Percentiles rank a stretch among this genome's conserved stretches.
These are phyloP conservation scores for Caenorhabditis zanzibari DNA, from an alignment of 2,888 invertebrate genomes.

Conservation along the genomic window DNA sequence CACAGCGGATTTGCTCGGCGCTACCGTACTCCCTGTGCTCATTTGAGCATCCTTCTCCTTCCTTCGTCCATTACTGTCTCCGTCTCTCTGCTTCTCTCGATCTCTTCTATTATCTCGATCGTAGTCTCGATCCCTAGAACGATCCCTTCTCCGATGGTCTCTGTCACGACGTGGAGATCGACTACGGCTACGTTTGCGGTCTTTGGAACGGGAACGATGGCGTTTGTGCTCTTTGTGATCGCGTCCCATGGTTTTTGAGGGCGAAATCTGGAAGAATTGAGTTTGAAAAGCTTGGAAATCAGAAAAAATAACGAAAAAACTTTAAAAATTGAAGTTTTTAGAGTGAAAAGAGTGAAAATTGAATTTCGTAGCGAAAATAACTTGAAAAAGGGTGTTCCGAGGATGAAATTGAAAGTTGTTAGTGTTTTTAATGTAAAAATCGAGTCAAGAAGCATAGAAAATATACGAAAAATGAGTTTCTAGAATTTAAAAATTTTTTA, in stretches of 20 bases:
- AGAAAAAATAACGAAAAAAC: too few relatives aligned
- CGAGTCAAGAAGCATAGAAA: too few relatives aligned
- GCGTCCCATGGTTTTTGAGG: slow-evolving; percentile 44
- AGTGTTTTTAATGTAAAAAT: too few relatives aligned
- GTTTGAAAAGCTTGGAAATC: too few relatives aligned
- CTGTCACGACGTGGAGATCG: slow-evolving; percentile 51
- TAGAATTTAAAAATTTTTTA: too few relatives aligned
- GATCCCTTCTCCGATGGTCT: slow-evolving; percentile 55
- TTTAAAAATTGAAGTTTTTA: too few relatives aligned
- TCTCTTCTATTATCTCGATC: slow-evolving; percentile 46
- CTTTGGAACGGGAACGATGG: slow-evolving; percentile 56
- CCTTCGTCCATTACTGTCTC: slow-evolving; percentile 1
- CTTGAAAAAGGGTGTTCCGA: too few relatives aligned
- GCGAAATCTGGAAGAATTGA: not conserved
- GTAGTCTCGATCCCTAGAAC: slow-evolving; percentile 59
- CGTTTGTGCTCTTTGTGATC: slow-evolving; percentile 51
- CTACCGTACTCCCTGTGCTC: not conserved
- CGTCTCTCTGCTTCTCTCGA: slow-evolving; percentile 39
- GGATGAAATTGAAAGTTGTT: too few relatives aligned
- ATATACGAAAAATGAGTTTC: too few relatives aligned
- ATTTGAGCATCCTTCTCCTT: slow-evolving; percentile 26
- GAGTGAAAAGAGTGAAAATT: too few relatives aligned
- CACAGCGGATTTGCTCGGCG: slow-evolving; percentile 39
- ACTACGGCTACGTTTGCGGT: slow-evolving; percentile 57
- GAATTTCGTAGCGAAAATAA: too few relatives aligned